These are phyloP conservation scores for Odontesthes bonariensis DNA, from an alignment of 2,113 vertebrate species.

Conservation along the genomic window DNA sequence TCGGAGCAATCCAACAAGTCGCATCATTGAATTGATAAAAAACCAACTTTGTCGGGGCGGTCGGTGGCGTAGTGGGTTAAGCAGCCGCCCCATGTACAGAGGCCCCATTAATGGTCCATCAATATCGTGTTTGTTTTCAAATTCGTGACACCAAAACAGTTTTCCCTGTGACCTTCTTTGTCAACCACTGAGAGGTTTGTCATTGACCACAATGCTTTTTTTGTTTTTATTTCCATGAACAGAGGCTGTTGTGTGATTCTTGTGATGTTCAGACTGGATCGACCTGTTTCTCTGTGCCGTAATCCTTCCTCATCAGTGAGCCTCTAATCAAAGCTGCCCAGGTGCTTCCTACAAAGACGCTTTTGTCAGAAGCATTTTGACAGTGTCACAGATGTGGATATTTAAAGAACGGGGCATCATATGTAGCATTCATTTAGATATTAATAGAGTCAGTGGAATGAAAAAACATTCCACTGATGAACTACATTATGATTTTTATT, in stretches of 20 bases:
- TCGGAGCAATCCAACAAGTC: too few species aligned
- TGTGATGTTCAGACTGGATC: constrained; percentile 44
- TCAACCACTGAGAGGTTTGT: constrained; percentile 7
- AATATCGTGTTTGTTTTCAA: too few species aligned
- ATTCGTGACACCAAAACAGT: constrained; percentile 1
- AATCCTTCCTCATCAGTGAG: constrained; percentile 47
- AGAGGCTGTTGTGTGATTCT: constrained; percentile 43
- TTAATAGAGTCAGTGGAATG: constrained; percentile 45
- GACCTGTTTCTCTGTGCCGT: constrained; percentile 55
- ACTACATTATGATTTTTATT: constrained; percentile 19
- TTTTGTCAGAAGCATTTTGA: constrained; percentile 27
- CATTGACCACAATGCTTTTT: constrained; percentile 23
- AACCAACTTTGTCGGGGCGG: too few species aligned
- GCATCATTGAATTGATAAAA: too few species aligned
- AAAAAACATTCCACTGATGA: constrained; percentile 22
- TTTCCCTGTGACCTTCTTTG: background rate
- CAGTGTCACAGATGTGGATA: background rate
- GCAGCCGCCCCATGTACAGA: too few species aligned
- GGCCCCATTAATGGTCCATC: too few species aligned
- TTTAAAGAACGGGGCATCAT: constrained; percentile 44
- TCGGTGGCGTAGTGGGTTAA: too few species aligned
- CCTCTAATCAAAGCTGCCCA: constrained; percentile 40
- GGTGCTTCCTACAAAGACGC: constrained; percentile 44
- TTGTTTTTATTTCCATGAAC: background rate
- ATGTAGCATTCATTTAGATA: constrained; percentile 45